Base-by-base conservation (phyloP, 1,140 invertebrate species). In the Leptopilina clavipes region DNA sequence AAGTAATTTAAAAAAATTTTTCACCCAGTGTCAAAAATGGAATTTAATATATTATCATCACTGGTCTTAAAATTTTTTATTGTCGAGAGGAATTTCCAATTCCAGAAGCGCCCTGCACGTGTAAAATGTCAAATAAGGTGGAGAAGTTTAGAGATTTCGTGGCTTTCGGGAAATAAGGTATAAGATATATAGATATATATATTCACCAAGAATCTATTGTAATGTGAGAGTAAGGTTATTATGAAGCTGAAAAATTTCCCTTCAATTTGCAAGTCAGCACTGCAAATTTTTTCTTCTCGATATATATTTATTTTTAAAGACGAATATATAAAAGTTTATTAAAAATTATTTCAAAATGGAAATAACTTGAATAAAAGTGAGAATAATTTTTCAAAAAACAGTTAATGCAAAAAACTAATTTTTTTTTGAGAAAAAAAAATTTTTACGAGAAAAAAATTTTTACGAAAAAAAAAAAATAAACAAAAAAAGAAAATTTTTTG, bases 201-300 rank as follows among this genome's bases (percentile, higher is more conserved):
- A 65, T 37, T 37, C 59, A 31, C 59, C 22, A 37, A 65, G 59
- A 37, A 31, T n/a, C 59, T 8, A 65, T 65, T 31, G 12, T 14
- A 65, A 37, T 25, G 25, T 65, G 59, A 65, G 25, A 12, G 25
- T 31, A 31, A 31, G 59, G 22, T 31, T 65, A 65, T 65, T 65
- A 37, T 65, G 14, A 65, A 31, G 25, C 59, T 65, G 12, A 12
- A 5, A 65, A 65, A 31, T 14, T 65, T 7, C n/a, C n/a, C 5
- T 5, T 31, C 25, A n/a, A 65, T 65, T 65, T 65, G 12, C 22
- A 65, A 65, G 59, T 31, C 59, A 65, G 59, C 59, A 11, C 59
- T 65, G 59, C 25, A 65, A 31, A 40, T 7, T 5, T 31, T 5
- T n/a, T n/a, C n/a, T n/a, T 31, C 25, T 31, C 25, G n/a, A n/a